Conservation (phyloP, 1,140 invertebrate species). For the Leptinotarsa undecemlineata region DNA sequence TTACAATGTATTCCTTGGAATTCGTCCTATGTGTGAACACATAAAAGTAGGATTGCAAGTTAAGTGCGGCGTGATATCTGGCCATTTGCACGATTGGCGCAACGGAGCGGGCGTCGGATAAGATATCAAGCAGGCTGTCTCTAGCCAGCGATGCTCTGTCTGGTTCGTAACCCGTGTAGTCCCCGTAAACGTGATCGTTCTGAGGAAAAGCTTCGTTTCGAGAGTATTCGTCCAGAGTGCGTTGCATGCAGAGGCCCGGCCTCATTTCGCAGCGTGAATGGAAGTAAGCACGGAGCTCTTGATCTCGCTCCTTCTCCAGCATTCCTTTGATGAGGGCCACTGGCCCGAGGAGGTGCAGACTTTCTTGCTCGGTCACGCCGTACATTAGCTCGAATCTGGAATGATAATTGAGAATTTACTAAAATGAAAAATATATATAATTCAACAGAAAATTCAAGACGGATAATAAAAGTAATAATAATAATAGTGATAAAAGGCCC, state of each 20-base stretch:
- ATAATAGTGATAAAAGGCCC: no score
- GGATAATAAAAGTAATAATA: no score
- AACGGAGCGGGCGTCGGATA: constrained; percentile 84
- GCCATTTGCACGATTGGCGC: constrained; percentile 74
- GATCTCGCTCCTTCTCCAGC: constrained; percentile 74
- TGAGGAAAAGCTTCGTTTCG: constrained; percentile 29
- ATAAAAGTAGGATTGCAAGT: constrained; percentile 83
- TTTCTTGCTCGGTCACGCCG: constrained; percentile 86
- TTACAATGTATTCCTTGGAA: constrained; percentile 72
- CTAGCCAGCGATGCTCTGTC: constrained; percentile 56
- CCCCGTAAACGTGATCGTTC: background rate
- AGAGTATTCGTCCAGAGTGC: constrained; percentile 71
- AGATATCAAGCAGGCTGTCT: constrained; percentile 81
- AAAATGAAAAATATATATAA: background rate
- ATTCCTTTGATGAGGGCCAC: constrained; percentile 80
- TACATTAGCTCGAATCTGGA: constrained; percentile 83
- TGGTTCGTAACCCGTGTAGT: constrained; percentile 55
- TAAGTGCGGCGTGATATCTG: constrained; percentile 73
- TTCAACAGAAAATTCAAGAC: background rate
- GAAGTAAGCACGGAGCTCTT: constrained; percentile 76
- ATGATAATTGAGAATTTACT: background rate
- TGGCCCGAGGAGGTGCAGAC: constrained; percentile 78
- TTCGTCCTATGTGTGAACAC: constrained; percentile 83
- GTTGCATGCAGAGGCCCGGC: constrained; percentile 65
- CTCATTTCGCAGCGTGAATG: constrained; percentile 66